Evolutionary conservation across 2,888 invertebrate species (phyloP).

Genomic region (Junonia oenone): DNA sequence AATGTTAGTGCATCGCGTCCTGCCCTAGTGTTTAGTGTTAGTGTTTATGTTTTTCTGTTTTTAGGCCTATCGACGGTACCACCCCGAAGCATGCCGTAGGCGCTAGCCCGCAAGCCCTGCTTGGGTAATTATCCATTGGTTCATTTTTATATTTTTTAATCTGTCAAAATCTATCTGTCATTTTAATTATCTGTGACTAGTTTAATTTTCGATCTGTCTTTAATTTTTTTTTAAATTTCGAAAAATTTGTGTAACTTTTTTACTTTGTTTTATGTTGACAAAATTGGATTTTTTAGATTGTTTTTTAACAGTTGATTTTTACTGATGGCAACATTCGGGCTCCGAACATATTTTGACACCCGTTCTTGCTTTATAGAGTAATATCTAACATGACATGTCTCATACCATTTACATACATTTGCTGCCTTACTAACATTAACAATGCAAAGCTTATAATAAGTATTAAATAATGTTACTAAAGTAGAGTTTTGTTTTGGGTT

Average conservation of each 20-base stretch:
- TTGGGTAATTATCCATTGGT: slow-evolving; percentile 80
- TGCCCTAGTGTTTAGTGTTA: slow-evolving; percentile 60
- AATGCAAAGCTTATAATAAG: not conserved
- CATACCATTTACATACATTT: not conserved
- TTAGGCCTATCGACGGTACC: slow-evolving; percentile 82
- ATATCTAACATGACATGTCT: not conserved
- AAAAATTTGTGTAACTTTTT: not conserved
- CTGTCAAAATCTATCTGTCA: not conserved
- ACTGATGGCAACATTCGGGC: slow-evolving; percentile 1
- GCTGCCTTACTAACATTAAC: not conserved
- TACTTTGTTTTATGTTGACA: not conserved
- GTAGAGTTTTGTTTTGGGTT: not conserved
- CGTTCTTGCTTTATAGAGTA: not conserved
- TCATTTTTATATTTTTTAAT: slow-evolving; percentile 20
- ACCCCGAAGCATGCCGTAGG: slow-evolving; percentile 79
- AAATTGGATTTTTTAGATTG: not conserved
- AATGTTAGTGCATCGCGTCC: slow-evolving; percentile 33
- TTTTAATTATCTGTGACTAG: not conserved
- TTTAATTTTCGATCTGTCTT: not conserved
- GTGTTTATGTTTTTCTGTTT: slow-evolving; percentile 78
- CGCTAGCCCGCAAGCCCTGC: slow-evolving; percentile 79
- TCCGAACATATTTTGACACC: not conserved
- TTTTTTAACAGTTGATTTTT: not conserved
- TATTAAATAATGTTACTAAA: not conserved
- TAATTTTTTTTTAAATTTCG: not conserved